A percentile compares a stretch with the other conserved stretches of the same genome.
phyloP scores from a whole-genome alignment of 1,140 invertebrate genomes.

The Zaprionus africanus region DNA sequence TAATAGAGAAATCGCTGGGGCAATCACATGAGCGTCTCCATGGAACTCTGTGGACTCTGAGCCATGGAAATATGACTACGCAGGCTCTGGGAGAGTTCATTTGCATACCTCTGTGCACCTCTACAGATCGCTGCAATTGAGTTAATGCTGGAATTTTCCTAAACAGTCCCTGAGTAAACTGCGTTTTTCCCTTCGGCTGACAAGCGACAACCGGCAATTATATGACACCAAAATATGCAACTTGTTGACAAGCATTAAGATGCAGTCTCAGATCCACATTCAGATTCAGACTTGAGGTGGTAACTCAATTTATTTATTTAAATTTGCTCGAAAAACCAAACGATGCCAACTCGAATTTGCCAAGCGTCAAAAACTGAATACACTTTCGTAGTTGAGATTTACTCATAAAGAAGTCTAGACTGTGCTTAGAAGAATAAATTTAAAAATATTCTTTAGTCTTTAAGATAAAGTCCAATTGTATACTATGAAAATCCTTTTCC shows the following conservation, averaged over 20 bases:
- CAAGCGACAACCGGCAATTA: constrained; percentile 40
- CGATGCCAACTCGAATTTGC: neutral
- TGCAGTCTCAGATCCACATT: constrained; percentile 15
- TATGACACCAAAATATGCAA: constrained; percentile 62
- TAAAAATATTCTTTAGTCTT: neutral
- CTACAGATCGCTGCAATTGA: constrained; percentile 61
- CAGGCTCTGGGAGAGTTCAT: constrained; percentile 43
- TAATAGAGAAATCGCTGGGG: constrained; percentile 76
- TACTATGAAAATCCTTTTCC: too few species aligned
- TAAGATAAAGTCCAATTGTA: too few species aligned
- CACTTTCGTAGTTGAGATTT: neutral
- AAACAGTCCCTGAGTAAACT: constrained; percentile 48
- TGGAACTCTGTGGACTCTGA: constrained; percentile 16
- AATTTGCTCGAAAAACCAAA: constrained; percentile 44
- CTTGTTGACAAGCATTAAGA: constrained; percentile 71
- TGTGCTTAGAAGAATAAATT: too few species aligned
- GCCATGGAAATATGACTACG: constrained; percentile 41
- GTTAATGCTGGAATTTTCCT: constrained; percentile 70
- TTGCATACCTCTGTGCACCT: constrained; percentile 49
- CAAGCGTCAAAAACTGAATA: neutral
- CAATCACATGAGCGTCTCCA: constrained; percentile 46
- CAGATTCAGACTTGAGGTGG: constrained; percentile 60
- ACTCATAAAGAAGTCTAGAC: too few species aligned
- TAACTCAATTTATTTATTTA: constrained; percentile 83
- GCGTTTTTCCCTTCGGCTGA: neutral